phyloP scores from a whole-genome alignment of 2,113 vertebrate species.

The Corythornis vintsioides region DNA sequence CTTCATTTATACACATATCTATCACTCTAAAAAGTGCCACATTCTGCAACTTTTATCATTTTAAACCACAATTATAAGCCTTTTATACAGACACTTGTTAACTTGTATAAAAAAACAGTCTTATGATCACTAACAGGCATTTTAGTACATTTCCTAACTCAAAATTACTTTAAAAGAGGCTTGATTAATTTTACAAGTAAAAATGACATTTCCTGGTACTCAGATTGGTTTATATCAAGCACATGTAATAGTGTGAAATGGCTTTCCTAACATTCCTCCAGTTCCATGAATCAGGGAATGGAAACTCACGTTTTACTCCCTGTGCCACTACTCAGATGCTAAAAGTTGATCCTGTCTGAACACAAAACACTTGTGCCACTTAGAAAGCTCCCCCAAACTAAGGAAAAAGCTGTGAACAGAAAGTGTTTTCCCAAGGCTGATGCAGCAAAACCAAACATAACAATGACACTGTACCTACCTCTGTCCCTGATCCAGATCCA shows the following conservation, averaged over 20 bases:
- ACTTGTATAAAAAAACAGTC: not conserved
- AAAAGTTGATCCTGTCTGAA: not conserved
- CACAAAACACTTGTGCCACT: not conserved
- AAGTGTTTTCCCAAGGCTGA: not conserved
- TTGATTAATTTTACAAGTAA: not conserved
- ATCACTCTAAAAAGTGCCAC: not conserved
- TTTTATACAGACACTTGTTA: not conserved
- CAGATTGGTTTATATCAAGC: not conserved
- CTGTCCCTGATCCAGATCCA: slow-evolving; percentile 80
- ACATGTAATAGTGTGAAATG: not conserved
- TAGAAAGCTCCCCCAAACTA: not conserved
- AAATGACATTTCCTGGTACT: not conserved
- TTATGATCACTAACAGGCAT: not conserved
- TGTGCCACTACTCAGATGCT: not conserved
- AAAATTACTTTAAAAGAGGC: not conserved
- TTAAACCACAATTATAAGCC: not conserved
- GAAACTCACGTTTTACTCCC: not conserved
- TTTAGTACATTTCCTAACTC: not conserved
- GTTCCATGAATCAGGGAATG: not conserved
- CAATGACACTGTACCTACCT: slow-evolving; percentile 83
- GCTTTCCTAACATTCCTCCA: not conserved
- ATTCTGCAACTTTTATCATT: not conserved
- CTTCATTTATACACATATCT: not conserved
- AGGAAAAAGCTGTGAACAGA: not conserved
- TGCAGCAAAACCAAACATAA: not conserved